Percentiles rank a stretch among this genome's conserved stretches.
Conservation (phyloP, 2,888 invertebrate species). For the Camponotus fellah region DNA sequence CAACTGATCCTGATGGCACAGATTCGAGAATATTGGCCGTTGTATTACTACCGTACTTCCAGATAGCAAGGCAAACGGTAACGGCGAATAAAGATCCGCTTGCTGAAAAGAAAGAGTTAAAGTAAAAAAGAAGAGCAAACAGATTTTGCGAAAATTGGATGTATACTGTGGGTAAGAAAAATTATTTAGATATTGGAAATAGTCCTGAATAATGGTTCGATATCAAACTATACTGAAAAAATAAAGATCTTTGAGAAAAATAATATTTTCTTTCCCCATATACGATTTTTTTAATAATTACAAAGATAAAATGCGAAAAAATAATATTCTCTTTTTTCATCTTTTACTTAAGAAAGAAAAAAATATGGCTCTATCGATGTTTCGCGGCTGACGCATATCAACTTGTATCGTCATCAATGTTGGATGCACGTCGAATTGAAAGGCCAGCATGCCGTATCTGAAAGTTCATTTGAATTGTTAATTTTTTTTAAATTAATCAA, state of each 20-base stretch:
- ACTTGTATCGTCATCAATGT: conserved; percentile 96
- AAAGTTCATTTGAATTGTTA: conserved; percentile 40
- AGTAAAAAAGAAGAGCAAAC: background rate
- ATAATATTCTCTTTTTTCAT: background rate
- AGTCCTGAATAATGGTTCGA: background rate
- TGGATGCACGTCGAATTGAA: conserved; percentile 93
- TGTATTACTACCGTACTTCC: conserved; percentile 89
- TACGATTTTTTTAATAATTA: background rate
- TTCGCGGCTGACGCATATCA: conserved; percentile 93
- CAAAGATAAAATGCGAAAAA: background rate
- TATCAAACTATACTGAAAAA: background rate
- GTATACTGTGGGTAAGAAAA: background rate
- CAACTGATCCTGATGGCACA: conserved; percentile 89
- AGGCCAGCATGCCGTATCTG: conserved; percentile 86
- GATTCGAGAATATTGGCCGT: conserved; percentile 90
- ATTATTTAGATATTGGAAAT: background rate
- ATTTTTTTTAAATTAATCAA: background rate
- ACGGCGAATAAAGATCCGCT: conserved; percentile 89
- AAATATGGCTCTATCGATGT: conserved; percentile 91
- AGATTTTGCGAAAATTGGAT: background rate
- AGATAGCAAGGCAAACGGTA: conserved; percentile 89
- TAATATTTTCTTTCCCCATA: background rate
- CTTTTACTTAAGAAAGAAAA: conserved; percentile 89
- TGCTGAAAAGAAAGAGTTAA: conserved; percentile 79
- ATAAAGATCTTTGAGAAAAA: background rate